phyloP scores from a whole-genome alignment of 2,113 vertebrate genomes.

The Cettia cetti region DNA sequence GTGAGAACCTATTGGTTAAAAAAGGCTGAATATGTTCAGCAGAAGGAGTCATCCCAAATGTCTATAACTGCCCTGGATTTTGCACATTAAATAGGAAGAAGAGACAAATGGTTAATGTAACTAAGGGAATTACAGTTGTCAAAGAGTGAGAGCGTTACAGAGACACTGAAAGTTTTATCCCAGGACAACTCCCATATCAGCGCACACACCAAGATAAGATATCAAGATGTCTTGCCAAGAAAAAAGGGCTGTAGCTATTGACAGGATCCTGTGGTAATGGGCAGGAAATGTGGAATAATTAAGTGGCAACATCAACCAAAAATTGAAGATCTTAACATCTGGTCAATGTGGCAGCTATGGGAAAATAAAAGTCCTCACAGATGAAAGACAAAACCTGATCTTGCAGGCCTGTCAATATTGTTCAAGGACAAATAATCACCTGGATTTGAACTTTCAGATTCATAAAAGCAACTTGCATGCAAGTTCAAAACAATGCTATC shows the following conservation, averaged over 20 bases:
- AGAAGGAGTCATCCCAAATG: not conserved
- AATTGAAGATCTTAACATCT: not conserved
- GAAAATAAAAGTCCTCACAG: not conserved
- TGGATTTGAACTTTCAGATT: not conserved
- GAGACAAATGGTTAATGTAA: not conserved
- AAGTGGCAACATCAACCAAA: not conserved
- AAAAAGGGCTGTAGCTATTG: not conserved
- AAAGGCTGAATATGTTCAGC: not conserved
- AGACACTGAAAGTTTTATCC: not conserved
- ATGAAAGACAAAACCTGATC: not conserved
- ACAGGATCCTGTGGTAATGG: not conserved
- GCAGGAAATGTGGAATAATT: not conserved
- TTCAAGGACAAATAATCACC: not conserved
- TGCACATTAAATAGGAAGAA: not conserved
- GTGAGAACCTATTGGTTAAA: not conserved
- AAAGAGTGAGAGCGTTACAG: not conserved
- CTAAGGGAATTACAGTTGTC: not conserved
- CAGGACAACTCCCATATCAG: not conserved
- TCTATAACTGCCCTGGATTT: not conserved
- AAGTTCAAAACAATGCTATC: not conserved
- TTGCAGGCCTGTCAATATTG: not conserved
- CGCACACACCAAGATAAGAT: not conserved
- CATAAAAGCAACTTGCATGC: not conserved
- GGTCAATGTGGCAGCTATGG: not conserved
- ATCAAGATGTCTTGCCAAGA: not conserved